phyloP scores from a whole-genome alignment of 2,113 vertebrate genomes.

The Rhegmatorhina hoffmannsi region DNA sequence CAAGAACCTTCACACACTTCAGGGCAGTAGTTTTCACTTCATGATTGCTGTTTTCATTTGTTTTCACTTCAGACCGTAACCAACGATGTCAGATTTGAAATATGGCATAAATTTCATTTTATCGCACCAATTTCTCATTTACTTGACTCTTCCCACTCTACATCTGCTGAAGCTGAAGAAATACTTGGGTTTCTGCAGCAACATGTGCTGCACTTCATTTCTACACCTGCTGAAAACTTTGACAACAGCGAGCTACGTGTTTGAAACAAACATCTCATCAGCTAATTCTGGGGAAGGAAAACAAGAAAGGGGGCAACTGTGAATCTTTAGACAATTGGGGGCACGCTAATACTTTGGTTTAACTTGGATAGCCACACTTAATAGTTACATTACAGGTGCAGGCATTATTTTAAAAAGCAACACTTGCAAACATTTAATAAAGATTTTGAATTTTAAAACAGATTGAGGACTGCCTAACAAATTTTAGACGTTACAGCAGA shows the following conservation, averaged over 20 bases:
- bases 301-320: not conserved
- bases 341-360: not conserved
- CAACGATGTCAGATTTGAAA: constrained; percentile 37
- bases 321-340: not conserved
- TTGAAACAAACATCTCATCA: constrained; percentile 17
- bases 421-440: not conserved
- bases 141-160: constrained; percentile 64
- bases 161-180: constrained; percentile 42
- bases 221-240: constrained; percentile 36
- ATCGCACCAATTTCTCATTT: constrained; percentile 25
- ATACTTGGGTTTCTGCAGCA: not conserved
- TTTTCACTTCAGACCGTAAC: constrained; percentile 35
- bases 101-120: constrained; percentile 41
- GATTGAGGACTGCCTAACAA: not conserved
- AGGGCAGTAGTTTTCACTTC: not conserved
- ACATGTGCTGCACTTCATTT: constrained; percentile 30
- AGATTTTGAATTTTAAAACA: not conserved
- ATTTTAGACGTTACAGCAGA: not conserved
- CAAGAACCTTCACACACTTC: not conserved
- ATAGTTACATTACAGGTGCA: not conserved
- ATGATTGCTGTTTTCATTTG: constrained; percentile 11
- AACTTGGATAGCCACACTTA: not conserved
- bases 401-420: not conserved
- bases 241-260: not conserved
- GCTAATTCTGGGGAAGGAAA: not conserved